Evolutionary conservation across 2,888 invertebrate species (phyloP), one percentile per base, ranked within the genome.

Genomic region (Noctua janthina): DNA sequence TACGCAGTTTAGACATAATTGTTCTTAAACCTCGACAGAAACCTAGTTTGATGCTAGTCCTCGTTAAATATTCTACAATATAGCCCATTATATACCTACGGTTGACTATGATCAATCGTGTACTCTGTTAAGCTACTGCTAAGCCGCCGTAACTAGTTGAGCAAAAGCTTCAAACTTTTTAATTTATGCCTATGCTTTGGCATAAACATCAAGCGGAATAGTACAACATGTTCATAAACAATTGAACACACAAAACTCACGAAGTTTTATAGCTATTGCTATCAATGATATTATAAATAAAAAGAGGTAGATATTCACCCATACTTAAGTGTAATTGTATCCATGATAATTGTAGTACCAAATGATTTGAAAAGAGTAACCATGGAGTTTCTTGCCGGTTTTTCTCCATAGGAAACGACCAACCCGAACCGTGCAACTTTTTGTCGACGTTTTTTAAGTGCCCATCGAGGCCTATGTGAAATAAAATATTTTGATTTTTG

Each of bases 111-210:
- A 8, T 74, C 70, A 67, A 49, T 66, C 66, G 10, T n/a, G 56
- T 75, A 76, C 69, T 49, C 78, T 49, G 51, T 10, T 78, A 85
- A 76, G 66, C 78, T 17, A 11, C 67, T 51, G 46, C 75, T 76
- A 85, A 76, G 82, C 86, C 70, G 68, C 67, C 17, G 70, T 82
- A 71, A 85, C 78, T 51, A 74, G 76, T 68, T 74, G 49, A 72
- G n/a, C 51, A 77, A 67, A 75, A 71, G 76, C 73, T 68, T 64
- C 8, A 51, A 84, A 80, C 67, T 85, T 82, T 82, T 82, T 76
- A 78, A 78, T 78, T 72, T 59, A 75, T 83, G 82, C 39, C 29
- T 74, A 35, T 46, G 81, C 64, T 81, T 43, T 39, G 51, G 20
- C 54, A 72, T 39, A 46, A 46, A 78, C 46, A 54, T 39, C 46